These are phyloP conservation scores for Rhabdomys dilectus DNA, from an alignment of 2,113 vertebrate genomes.

Conservation along the genomic window DNA sequence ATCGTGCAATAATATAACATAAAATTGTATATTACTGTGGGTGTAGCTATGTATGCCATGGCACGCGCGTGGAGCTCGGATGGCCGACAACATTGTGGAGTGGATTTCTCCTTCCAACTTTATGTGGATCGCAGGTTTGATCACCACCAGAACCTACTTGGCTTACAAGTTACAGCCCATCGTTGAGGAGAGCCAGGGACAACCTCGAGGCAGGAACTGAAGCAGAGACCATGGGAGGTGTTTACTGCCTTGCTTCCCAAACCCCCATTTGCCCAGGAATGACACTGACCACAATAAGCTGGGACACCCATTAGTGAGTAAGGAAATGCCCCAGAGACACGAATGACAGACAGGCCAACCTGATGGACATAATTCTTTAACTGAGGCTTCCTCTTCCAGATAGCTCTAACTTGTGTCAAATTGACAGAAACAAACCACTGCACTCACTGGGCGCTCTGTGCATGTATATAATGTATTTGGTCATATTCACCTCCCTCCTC, in stretches of 20 bases:
- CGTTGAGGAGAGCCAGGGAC: background rate
- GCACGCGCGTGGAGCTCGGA: background rate
- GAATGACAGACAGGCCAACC: background rate
- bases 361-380: background rate
- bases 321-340: background rate
- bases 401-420: background rate
- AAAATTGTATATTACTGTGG: background rate
- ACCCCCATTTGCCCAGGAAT: background rate
- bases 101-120: background rate
- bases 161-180: background rate
- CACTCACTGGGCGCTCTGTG: background rate
- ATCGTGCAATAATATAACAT: background rate
- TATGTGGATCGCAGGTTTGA: background rate
- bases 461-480: background rate
- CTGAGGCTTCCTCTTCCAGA: background rate
- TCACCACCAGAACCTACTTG: background rate
- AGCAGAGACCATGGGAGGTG: background rate
- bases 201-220: background rate
- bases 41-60: background rate
- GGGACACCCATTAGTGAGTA: background rate
- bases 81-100: background rate
- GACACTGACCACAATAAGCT: background rate
- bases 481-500: background rate
- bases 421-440: background rate
- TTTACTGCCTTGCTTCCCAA: background rate